Base-by-base conservation (phyloP, 2,888 invertebrate genomes). In the Zaprionus bogoriensis region DNA sequence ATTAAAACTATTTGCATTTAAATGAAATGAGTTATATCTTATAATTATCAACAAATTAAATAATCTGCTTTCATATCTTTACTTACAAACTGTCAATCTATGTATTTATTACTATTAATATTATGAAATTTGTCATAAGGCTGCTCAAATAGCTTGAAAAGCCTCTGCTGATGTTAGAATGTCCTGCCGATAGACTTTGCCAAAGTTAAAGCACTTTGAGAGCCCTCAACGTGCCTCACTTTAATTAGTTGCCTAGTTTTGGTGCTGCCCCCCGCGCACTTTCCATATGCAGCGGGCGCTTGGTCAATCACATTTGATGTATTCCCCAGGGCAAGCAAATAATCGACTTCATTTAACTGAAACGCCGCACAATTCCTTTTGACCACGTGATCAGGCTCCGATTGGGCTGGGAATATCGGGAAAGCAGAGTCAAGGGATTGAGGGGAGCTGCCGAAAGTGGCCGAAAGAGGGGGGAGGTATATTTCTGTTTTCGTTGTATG, bases 281-380 rank as follows among this genome's bases (percentile, higher is more conserved):
- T 22, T 20, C n/a, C 53, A 38, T 71, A 38, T 30, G 44, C 25
- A 57, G 45, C 44, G 41, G 28, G 22, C 30, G 20, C 60, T 67
- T 50, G 80, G 46, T 67, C 84, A 72, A 81, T 84, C 78, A 84
- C 73, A 78, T 75, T 71, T 64, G 54, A 32, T 62, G 52, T 51
- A 66, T 50, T 79, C 86, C 81, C 81, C 64, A 32, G 6, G 86
- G 83, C 65, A 53, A 53, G 53, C 72, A 68, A 68, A 79, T 83
- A 82, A 85, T 83, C 77, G 83, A 87, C 87, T 84, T 76, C 78
- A 87, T 84, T 84, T 84, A 78, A 77, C 74, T 67, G 79, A 83
- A 85, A 74, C 79, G 66, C 61, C 51, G 51, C 50, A 62, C 54
- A 57, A 73, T 75, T 62, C 44, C 46, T 38, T 51, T 9, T 10